Evolutionary conservation across 64 coral and sea anemone genomes (phyloP).

Genomic region (Hydrozoanthus tunicans): DNA sequence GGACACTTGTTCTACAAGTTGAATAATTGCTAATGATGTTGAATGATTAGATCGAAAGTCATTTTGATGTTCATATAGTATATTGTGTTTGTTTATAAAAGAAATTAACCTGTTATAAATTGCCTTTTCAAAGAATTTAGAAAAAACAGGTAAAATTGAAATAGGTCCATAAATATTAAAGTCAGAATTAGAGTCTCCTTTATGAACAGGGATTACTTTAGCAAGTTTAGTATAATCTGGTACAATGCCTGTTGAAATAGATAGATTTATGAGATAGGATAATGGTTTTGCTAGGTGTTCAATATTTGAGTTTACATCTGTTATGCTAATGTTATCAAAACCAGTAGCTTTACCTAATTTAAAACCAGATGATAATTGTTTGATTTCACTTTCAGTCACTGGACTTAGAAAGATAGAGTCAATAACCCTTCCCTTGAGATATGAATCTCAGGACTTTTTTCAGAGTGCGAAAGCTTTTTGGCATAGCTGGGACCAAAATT

Average conservation of each 20-base stretch:
- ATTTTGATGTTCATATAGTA: neutral
- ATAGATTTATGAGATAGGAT: neutral
- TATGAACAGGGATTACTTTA: neutral
- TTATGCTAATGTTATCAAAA: neutral
- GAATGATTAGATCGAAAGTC: slow-evolving; percentile 4
- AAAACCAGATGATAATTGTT: slow-evolving; percentile 11
- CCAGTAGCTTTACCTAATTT: slow-evolving; percentile 9
- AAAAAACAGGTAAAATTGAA: neutral
- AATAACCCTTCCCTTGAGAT: neutral
- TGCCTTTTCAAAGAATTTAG: neutral
- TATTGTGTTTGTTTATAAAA: slow-evolving; percentile 10
- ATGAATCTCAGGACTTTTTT: neutral
- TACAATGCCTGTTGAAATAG: neutral
- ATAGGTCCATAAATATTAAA: neutral
- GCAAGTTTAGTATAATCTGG: neutral
- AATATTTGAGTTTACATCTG: slow-evolving; percentile 23
- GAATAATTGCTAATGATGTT: neutral
- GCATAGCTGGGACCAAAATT: slow-evolving; percentile 43
- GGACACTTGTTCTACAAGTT: neutral
- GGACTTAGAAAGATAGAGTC: slow-evolving; percentile 30
- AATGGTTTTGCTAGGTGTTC: neutral
- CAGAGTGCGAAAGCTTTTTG: slow-evolving; percentile 25
- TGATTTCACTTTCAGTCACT: slow-evolving; percentile 22
- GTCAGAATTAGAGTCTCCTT: neutral
- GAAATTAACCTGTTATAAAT: neutral